phyloP scores from a whole-genome alignment of 2,888 invertebrate species.

The Tryphoninae sp. region DNA sequence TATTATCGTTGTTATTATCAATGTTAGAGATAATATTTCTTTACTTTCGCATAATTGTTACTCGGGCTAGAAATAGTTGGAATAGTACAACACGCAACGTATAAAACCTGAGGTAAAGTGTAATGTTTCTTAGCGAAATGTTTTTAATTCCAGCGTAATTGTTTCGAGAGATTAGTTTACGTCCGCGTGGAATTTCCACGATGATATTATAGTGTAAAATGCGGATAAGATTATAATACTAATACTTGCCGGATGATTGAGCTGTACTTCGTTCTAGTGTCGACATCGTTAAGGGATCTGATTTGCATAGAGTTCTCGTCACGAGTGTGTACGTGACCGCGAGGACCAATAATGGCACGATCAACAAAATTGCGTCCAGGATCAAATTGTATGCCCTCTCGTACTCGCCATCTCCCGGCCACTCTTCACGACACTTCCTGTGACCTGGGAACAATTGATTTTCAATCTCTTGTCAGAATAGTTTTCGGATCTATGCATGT shows the following conservation, averaged over 20 bases:
- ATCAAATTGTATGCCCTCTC: slow-evolving; percentile 85
- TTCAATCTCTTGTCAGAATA: slow-evolving; percentile 4
- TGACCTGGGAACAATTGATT: slow-evolving; percentile 81
- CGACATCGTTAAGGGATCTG: slow-evolving; percentile 64
- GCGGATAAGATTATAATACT: neutral
- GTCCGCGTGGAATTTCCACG: neutral
- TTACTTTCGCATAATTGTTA: neutral
- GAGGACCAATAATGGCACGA: slow-evolving; percentile 86
- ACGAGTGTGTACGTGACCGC: slow-evolving; percentile 86
- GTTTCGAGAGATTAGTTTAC: neutral
- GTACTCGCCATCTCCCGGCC: slow-evolving; percentile 82
- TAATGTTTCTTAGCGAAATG: too few species aligned
- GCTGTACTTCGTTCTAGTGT: slow-evolving; percentile 51
- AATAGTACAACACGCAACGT: neutral
- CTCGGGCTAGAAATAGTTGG: neutral
- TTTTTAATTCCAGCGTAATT: neutral
- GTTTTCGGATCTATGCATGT: neutral
- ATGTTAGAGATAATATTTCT: neutral
- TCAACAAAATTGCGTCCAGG: slow-evolving; percentile 85
- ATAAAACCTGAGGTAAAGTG: too few species aligned
- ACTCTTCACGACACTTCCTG: slow-evolving; percentile 85
- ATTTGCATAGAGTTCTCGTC: slow-evolving; percentile 82
- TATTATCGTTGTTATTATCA: neutral
- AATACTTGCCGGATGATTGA: slow-evolving; percentile 55
- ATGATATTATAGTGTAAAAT: neutral